Percentiles rank a stretch among this genome's conserved stretches.
phyloP scores from a whole-genome alignment of 2,888 invertebrate species.

The Xestia ashworthii region DNA sequence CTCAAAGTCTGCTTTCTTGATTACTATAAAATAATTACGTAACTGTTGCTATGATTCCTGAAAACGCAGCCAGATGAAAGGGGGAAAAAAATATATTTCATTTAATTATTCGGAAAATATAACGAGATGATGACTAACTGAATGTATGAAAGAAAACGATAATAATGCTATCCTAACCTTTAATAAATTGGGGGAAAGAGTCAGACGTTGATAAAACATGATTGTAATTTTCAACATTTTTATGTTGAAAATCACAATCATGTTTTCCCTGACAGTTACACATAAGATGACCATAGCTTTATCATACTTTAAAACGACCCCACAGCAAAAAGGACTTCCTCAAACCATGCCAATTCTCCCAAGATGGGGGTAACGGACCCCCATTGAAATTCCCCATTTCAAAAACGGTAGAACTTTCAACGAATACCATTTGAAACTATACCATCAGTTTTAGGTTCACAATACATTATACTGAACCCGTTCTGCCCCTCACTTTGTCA shows the following conservation, averaged over 20 bases:
- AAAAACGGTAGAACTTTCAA: conserved; percentile 13
- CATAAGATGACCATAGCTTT: neutral
- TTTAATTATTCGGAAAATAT: neutral
- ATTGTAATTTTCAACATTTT: too few relatives aligned
- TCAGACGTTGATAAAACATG: too few relatives aligned
- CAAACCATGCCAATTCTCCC: neutral
- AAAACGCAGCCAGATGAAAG: neutral
- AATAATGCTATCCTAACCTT: too few relatives aligned
- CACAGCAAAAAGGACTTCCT: neutral
- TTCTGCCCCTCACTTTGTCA: conserved; percentile 63
- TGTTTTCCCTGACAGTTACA: neutral
- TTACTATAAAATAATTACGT: neutral
- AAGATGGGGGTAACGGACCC: neutral
- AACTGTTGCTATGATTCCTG: neutral
- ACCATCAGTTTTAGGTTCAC: conserved; percentile 49
- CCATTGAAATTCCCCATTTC: neutral
- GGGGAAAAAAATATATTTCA: neutral
- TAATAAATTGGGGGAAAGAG: neutral
- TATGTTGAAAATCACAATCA: too few relatives aligned
- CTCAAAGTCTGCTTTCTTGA: neutral
- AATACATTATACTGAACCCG: conserved; percentile 50
- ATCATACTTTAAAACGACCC: neutral
- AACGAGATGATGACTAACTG: neutral
- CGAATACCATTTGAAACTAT: conserved; percentile 39
- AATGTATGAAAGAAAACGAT: neutral